Percentiles rank a stretch among this genome's conserved stretches.
Evolutionary conservation across 1,140 invertebrate genomes (phyloP).

Genomic region (Lutraria rhynchaena): DNA sequence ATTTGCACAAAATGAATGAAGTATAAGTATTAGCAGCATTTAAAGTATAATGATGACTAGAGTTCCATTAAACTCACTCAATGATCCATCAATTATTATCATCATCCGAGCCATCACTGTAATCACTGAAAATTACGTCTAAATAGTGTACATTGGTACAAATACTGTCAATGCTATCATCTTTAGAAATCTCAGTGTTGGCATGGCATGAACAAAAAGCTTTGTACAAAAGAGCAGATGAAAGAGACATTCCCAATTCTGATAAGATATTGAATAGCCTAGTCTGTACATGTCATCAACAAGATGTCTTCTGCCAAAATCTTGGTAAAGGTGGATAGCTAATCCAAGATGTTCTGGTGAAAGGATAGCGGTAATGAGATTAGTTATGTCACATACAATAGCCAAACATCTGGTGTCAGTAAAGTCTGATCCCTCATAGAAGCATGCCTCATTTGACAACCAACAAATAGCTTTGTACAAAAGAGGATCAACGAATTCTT

Average conservation of each 20-base stretch:
- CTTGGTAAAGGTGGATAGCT: background rate
- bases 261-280: conserved; percentile 31
- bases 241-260: conserved; percentile 25
- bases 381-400: background rate
- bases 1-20: too few relatives aligned
- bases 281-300: conserved; percentile 22
- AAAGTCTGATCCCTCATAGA: background rate
- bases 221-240: too few relatives aligned
- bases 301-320: conserved; percentile 8
- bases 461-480: background rate
- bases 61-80: too few relatives aligned
- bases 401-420: background rate
- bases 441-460: background rate
- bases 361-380: background rate
- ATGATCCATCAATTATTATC: too few relatives aligned
- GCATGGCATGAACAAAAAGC: too few relatives aligned
- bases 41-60: too few relatives aligned
- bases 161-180: too few relatives aligned
- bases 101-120: too few relatives aligned
- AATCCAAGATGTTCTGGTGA: conserved; percentile 30
- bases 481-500: background rate
- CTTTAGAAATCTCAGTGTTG: too few relatives aligned
- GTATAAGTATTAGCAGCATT: too few relatives aligned
- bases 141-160: too few relatives aligned
- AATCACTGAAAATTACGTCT: too few relatives aligned